Percentiles rank a stretch among this genome's conserved stretches.
These are phyloP conservation scores for Drosophila prosaltans DNA, from an alignment of 1,140 invertebrate species.

Conservation along the genomic window DNA sequence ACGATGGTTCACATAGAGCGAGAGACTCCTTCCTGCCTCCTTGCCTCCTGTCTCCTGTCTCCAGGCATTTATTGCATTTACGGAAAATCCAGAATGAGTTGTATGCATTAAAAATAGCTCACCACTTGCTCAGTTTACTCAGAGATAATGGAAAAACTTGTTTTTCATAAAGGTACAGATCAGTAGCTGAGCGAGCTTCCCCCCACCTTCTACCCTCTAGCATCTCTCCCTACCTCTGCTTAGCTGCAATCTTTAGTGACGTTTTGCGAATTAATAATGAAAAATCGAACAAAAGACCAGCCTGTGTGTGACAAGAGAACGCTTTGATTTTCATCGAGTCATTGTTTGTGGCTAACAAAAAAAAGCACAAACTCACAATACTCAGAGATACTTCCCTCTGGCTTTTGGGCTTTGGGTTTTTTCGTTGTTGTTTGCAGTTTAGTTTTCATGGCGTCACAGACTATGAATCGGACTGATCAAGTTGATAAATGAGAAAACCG, in stretches of 20 bases:
- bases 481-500: slow-evolving; percentile 78
- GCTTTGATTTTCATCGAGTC: slow-evolving; percentile 70
- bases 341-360: slow-evolving; percentile 63
- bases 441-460: slow-evolving; percentile 51
- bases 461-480: slow-evolving; percentile 24
- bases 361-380: slow-evolving; percentile 49
- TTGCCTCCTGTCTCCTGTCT: neutral
- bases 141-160: slow-evolving; percentile 70
- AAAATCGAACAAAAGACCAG: slow-evolving; percentile 23
- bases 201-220: neutral
- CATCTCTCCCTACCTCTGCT: neutral
- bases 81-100: slow-evolving; percentile 78
- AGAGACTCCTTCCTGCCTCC: neutral
- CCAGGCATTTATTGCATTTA: slow-evolving; percentile 33
- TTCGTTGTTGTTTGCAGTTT: slow-evolving; percentile 17
- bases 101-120: slow-evolving; percentile 77
- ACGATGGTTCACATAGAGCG: slow-evolving; percentile 2
- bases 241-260: slow-evolving; percentile 47
- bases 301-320: slow-evolving; percentile 29
- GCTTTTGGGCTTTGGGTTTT: slow-evolving; percentile 60
- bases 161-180: slow-evolving; percentile 57
- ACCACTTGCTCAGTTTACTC: slow-evolving; percentile 41
- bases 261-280: slow-evolving; percentile 49
- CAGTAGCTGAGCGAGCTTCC: slow-evolving; percentile 28
- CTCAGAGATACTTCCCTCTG: slow-evolving; percentile 10